Base-by-base conservation (phyloP, 2,888 invertebrate genomes). In the Chouioia cunea region DNA sequence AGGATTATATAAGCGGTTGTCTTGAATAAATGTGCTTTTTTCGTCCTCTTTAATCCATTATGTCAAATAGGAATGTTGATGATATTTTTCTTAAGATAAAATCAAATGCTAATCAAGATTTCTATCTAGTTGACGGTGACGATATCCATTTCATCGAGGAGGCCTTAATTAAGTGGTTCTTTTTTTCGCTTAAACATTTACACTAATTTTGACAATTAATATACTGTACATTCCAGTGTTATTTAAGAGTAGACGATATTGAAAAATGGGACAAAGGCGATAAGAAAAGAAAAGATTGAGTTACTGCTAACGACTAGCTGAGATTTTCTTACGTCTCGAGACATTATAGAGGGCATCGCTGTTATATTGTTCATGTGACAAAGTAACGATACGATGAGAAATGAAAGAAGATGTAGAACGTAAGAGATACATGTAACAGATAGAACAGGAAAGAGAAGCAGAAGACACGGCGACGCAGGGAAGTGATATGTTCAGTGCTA, bases 401-500 rank as follows among this genome's bases (percentile, higher is more conserved):
- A 68, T 53, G 70, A 70, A 52, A n/a, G 57, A 56, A 64, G 71
- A 27, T 44, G 65, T 60, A 52, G 47, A 67, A 62, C 62, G 53
- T 50, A 53, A 58, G 63, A 71, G 65, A 62, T 52, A 65, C 53
- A 56, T 47, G 50, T 56, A 57, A 73, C 22, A 70, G 44, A 56
- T 43, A 50, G 57, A 70, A 63, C 57, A 59, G n/a, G 15, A 22
- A 16, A 20, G 52, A 50, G 60, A 65, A 66, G 43, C 43, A 70
- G 70, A 70, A 70, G 57, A 66, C 52, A 53, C 44, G 15, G 12
- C 44, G 54, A 65, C 65, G 59, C 68, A 69, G 63, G 63, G 57
- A 65, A 65, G 72, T 72, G 74, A 74, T 74, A 74, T 72, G 74
- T 74, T 72, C 65, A 66, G 66, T 70, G 63, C 27, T 70, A 70